Evolutionary conservation across 2,113 vertebrate species (phyloP), one percentile per base, ranked within the genome.

Genomic region (Crypturellus undulatus): DNA sequence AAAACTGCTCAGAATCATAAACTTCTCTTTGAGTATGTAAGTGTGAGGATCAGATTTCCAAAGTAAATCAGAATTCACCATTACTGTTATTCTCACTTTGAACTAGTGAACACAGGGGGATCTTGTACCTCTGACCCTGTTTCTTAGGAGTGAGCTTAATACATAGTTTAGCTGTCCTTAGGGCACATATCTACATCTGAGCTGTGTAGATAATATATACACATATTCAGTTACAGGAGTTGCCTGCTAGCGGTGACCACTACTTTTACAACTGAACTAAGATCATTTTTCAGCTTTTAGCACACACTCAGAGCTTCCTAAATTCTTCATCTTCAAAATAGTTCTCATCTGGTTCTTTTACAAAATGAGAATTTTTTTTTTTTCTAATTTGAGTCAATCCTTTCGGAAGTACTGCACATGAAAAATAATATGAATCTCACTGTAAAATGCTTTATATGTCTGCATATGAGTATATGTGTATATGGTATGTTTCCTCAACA

Each of bases 131-230:
- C n/a, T 59, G 16, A 6, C 58, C 16, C 12, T 4, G 12, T 73
- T 73, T 89, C 6, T 18, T 12, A 56, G 11, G 16, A 79, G 2
- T 3, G 52, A 18, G 14, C 20, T 38, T 81, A 75, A 24, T 59
- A 36, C 5, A 17, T 40, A 34, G 30, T 2, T 52, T 51, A 72
- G 65, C 52, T 34, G 7, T 52, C 52, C 1, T 0, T 24, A 58
- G 4, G 1, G 3, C 4, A 16, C 19, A 68, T 64, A 15, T 1
- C 12, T 47, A 3, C 6, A 4, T 25, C 36, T 87, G 12, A 64
- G 2, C 5, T 72, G 22, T 6, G 5, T 71, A 13, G 42, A 10
- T 54, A n/a, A 30, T 60, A 21, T 26, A 24, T 8, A 45, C 10
- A 54, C 3, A 1, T 17, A 5, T 28, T 77, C 7, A 10, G 3